Evolutionary conservation across 2,113 vertebrate species (phyloP), one percentile per base, ranked within the genome.

Genomic region (Ophiodon elongatus): DNA sequence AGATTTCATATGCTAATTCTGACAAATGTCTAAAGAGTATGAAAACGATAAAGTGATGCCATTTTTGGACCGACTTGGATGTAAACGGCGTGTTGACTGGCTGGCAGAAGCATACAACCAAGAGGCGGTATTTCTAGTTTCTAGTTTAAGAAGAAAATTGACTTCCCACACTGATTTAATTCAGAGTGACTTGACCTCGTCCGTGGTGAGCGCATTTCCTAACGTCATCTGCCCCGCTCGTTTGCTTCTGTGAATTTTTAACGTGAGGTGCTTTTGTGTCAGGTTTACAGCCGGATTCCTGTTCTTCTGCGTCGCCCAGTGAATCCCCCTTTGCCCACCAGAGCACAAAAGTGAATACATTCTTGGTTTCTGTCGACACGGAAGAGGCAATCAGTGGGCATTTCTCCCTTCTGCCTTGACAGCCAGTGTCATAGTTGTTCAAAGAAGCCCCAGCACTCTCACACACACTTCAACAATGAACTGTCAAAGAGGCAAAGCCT

Each of bases 121-220:
- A 10, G 23, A 25, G 8, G 52, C 52, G 2, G 1, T 13, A 10
- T 13, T 25, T 25, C 23, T 4, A 25, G 9, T 25, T 27, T 56
- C 54, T 39, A 52, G 14, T 9, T 35, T n/a, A 3, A 41, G n/a
- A 27, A 17, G 15, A 66, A 78, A 66, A 39, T 60, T 29, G 4
- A 13, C 31, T 71, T 72, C 47, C 57, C 8, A 33, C 7, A 6
- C 50, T 45, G 91, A 87, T 82, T 80, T 83, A 47, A 86, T 54
- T 78, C 50, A 62, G 19, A 82, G 54, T 64, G 62, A 85, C 73
- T 76, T 39, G 67, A 52, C 67, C 65, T 78, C 73, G 52, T 73
- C 70, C 31, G 17, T 21, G 10, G 1, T 17, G 75, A 35, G 29
- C 31, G 39, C 33, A 37, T 74, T 70, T 60, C 9, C 54, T 13